Conservation (phyloP, 2,797 vertebrate species). For the Sitta carolinensis region DNA sequence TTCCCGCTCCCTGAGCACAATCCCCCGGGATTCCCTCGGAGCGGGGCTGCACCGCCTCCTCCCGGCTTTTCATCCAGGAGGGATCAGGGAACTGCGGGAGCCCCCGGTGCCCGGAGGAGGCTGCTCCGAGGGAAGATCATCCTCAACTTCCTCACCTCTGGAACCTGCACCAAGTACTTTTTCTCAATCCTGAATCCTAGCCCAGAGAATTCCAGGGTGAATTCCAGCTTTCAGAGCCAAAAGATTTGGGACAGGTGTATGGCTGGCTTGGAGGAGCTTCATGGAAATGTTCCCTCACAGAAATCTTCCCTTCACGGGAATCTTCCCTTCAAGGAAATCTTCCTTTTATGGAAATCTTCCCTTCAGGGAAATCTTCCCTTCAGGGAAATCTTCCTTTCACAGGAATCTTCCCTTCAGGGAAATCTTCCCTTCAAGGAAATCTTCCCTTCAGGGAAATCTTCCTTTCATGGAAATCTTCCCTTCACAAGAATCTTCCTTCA, state of each 20-base stretch:
- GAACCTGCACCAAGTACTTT: too few relatives aligned
- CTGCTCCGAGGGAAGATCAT: neutral
- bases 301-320: too few relatives aligned
- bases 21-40: neutral
- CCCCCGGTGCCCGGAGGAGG: fast-evolving
- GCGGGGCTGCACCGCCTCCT: too few relatives aligned
- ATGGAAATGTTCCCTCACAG: neutral
- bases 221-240: neutral
- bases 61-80: too few relatives aligned
- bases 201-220: neutral
- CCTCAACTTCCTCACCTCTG: neutral
- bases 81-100: neutral
- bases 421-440: neutral
- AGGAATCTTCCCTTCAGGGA: too few relatives aligned
- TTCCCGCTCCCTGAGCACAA: neutral
- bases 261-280: neutral
- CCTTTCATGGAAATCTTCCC: neutral
- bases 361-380: neutral
- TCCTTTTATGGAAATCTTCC: too few relatives aligned
- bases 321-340: neutral
- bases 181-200: neutral
- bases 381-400: neutral
- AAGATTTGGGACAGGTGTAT: neutral
- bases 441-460: neutral
- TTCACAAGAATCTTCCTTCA: neutral